Evolutionary conservation across 2,888 invertebrate species (phyloP).

Genomic region (Malacosoma neustria): DNA sequence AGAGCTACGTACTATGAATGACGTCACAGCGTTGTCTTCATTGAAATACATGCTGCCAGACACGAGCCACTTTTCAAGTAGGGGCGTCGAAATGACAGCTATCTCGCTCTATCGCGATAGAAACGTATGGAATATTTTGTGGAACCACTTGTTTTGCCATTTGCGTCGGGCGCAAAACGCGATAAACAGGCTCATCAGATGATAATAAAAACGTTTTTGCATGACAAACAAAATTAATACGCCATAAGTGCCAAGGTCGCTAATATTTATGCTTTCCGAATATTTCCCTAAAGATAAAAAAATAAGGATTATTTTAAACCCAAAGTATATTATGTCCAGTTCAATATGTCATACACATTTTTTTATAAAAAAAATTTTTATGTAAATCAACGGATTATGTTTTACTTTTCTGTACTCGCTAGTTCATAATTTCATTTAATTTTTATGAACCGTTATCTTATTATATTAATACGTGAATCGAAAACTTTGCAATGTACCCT

Average conservation of each 20-base stretch:
- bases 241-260: conserved; percentile 1
- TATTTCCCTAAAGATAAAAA: background rate
- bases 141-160: conserved; percentile 67
- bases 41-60: conserved; percentile 56
- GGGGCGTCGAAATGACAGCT: conserved; percentile 38
- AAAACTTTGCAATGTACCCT: too few species aligned
- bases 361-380: too few species aligned
- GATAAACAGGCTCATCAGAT: conserved; percentile 28
- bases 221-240: conserved; percentile 11
- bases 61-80: conserved; percentile 40
- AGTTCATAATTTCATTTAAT: too few species aligned
- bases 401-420: too few species aligned
- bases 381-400: too few species aligned
- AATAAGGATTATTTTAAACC: too few species aligned
- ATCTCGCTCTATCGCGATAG: conserved; percentile 63
- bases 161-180: conserved; percentile 58
- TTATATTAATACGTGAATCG: too few species aligned
- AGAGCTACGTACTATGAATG: conserved; percentile 75
- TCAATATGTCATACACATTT: too few species aligned
- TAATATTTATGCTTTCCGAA: conserved; percentile 4
- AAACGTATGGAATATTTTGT: conserved; percentile 69
- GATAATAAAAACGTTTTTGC: conserved; percentile 26
- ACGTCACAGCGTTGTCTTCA: conserved; percentile 53
- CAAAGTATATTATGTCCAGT: too few species aligned
- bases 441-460: too few species aligned